phyloP scores from a whole-genome alignment of 2,113 vertebrate genomes.

The Megaceryle torquata region DNA sequence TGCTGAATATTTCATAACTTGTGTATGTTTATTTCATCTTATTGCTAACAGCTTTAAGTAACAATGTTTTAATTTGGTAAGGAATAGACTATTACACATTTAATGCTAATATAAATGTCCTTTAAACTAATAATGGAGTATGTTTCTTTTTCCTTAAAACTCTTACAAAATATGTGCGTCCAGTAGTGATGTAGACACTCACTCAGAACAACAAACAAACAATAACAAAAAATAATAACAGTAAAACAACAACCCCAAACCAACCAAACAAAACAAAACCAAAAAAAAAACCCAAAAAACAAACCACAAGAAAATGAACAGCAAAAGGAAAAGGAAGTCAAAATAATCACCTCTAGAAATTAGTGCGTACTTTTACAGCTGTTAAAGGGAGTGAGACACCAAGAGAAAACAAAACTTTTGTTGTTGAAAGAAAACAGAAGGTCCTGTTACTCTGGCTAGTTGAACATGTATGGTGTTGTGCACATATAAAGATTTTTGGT shows the following conservation, averaged over 20 bases:
- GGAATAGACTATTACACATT: neutral
- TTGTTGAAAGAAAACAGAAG: no score
- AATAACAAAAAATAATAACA: neutral
- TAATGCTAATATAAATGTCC: neutral
- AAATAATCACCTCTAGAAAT: neutral
- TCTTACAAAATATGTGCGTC: neutral
- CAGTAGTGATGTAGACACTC: neutral
- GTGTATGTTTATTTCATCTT: neutral
- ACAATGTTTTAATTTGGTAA: neutral
- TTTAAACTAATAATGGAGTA: neutral
- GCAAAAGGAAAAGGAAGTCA: neutral
- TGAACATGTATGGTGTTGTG: neutral
- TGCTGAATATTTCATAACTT: neutral
- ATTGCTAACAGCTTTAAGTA: neutral
- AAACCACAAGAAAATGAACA: no score
- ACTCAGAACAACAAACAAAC: neutral
- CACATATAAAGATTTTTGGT: neutral
- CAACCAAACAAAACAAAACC: no score
- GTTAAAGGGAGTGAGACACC: neutral
- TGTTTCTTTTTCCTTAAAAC: neutral
- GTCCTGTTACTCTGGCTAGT: neutral
- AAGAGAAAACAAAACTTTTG: neutral
- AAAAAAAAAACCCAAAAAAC: neutral
- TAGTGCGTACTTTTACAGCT: neutral
- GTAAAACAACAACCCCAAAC: neutral